phyloP scores from a whole-genome alignment of 2,888 invertebrate species.

The Agapostemon virescens region DNA sequence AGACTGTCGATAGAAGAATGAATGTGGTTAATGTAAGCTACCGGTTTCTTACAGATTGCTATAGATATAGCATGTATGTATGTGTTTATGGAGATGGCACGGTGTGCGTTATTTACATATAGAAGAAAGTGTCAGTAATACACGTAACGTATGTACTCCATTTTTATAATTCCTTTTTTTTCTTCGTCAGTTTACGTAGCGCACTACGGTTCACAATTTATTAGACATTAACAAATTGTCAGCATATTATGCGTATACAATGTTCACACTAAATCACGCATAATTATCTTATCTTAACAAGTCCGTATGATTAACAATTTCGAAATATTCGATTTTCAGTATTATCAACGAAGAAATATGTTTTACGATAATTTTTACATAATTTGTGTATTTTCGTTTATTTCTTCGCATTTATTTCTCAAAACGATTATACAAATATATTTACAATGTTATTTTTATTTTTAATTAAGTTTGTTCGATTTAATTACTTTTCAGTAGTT shows the following conservation, averaged over 20 bases:
- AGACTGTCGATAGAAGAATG: slow-evolving; percentile 58
- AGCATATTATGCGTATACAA: background rate
- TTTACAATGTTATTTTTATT: no score
- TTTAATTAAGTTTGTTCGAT: no score
- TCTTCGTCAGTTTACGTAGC: background rate
- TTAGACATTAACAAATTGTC: background rate
- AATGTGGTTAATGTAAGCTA: slow-evolving; percentile 43
- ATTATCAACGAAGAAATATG: background rate
- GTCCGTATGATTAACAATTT: background rate
- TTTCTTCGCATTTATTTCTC: background rate
- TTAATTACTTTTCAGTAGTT: no score
- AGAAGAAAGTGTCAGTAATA: background rate
- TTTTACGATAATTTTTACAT: background rate
- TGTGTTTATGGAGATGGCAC: slow-evolving; percentile 21
- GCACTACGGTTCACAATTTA: background rate
- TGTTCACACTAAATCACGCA: background rate
- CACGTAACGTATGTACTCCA: background rate
- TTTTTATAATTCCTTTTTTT: background rate
- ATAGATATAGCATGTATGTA: background rate
- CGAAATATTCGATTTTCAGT: background rate
- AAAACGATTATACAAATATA: background rate
- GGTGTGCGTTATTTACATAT: slow-evolving; percentile 18
- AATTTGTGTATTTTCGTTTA: background rate
- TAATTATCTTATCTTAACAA: background rate
- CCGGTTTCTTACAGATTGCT: slow-evolving; percentile 56